phyloP scores from a whole-genome alignment of 2,797 vertebrate genomes.

The Pygocentrus nattereri region DNA sequence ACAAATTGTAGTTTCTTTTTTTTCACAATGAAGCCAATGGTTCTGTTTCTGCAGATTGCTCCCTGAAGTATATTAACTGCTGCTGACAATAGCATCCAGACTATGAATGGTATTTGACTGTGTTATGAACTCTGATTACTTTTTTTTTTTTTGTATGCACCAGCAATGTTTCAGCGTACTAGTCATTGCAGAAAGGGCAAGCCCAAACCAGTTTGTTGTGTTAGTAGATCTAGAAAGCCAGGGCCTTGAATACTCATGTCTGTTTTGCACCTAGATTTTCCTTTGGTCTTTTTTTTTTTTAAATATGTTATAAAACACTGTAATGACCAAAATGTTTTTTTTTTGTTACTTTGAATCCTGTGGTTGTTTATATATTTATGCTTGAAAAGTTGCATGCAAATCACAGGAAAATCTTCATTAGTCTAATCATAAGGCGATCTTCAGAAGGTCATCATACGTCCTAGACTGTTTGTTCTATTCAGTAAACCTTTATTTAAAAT shows the following conservation, averaged over 20 bases:
- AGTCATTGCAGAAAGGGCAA: constrained; percentile 8
- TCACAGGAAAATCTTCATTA: constrained; percentile 12
- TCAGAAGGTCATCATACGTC: neutral
- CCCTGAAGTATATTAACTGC: neutral
- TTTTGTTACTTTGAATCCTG: neutral
- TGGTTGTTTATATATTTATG: neutral
- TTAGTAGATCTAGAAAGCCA: constrained; percentile 7
- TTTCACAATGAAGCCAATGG: neutral
- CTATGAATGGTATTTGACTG: constrained; percentile 7
- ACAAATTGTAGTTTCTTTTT: neutral
- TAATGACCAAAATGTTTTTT: neutral
- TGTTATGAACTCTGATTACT: neutral
- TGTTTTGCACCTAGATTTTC: neutral
- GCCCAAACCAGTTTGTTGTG: constrained; percentile 22
- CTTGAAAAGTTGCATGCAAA: neutral
- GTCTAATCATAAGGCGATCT: neutral
- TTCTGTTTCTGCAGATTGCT: neutral
- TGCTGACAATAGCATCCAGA: neutral
- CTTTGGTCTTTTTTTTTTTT: neutral
- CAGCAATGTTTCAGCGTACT: constrained; percentile 12
- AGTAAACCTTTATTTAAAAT: neutral
- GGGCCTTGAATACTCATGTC: no score
- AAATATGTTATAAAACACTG: neutral
- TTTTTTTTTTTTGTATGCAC: neutral
- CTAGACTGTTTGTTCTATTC: neutral